Percentiles rank a stretch among this genome's conserved stretches.
Conservation (phyloP, 1,140 invertebrate species). For the Calycopis cecrops region DNA sequence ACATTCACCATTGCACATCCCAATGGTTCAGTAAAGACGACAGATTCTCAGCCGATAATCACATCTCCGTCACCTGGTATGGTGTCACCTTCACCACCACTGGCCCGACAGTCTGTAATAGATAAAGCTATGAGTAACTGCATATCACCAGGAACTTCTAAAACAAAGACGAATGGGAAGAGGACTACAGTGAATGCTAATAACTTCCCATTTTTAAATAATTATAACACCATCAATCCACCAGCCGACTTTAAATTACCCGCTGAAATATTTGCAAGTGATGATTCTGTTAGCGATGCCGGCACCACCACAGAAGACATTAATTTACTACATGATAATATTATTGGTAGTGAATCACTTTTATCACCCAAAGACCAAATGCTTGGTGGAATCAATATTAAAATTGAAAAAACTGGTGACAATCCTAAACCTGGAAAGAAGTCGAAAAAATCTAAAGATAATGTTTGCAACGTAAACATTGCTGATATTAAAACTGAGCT, state of each 20-base stretch:
- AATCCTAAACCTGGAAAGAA: conserved; percentile 36
- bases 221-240: conserved; percentile 51
- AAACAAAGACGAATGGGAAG: conserved; percentile 32
- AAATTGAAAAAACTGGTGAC: conserved; percentile 46
- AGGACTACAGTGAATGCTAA: conserved; percentile 32
- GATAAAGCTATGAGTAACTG: conserved; percentile 30
- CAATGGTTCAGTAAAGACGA: conserved; percentile 34
- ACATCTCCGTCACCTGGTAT: conserved; percentile 49
- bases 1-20: conserved; percentile 30
- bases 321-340: conserved; percentile 39
- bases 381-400: conserved; percentile 65
- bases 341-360: conserved; percentile 31
- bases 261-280: conserved; percentile 68
- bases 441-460: conserved; percentile 51
- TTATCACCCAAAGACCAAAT: conserved; percentile 54
- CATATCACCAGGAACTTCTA: conserved; percentile 38
- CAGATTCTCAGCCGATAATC: conserved; percentile 37
- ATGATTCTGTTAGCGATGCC: conserved; percentile 61
- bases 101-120: conserved; percentile 34
- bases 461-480: conserved; percentile 43
- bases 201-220: conserved; percentile 36
- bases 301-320: conserved; percentile 44
- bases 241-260: conserved; percentile 61
- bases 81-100: conserved; percentile 33
- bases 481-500: conserved; percentile 70